These are phyloP conservation scores for Teleopsis dalmanni DNA, from an alignment of 1,140 invertebrate genomes.

Conservation along the genomic window DNA sequence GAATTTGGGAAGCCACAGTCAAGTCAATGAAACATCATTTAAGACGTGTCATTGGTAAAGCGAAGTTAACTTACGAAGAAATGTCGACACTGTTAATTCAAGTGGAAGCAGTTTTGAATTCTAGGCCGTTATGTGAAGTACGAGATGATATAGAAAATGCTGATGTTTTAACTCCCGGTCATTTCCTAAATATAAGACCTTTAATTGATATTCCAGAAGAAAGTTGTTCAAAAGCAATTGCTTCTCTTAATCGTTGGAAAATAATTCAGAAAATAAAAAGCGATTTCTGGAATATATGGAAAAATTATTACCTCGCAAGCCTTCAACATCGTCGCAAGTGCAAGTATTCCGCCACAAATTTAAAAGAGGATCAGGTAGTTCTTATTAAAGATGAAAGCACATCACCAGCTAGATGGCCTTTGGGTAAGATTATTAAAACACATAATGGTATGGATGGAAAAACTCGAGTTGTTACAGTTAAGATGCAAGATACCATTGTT, in stretches of 20 bases:
- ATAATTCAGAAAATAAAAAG: slow-evolving; percentile 22
- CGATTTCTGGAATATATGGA: slow-evolving; percentile 27
- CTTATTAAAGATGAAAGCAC: slow-evolving; percentile 18
- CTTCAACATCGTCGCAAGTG: slow-evolving; percentile 27
- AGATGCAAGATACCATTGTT: slow-evolving; percentile 3
- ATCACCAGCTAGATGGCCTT: slow-evolving; percentile 18
- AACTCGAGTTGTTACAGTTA: slow-evolving; percentile 18
- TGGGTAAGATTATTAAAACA: slow-evolving; percentile 16
- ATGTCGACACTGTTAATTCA: slow-evolving; percentile 18
- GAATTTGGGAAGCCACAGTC: slow-evolving; percentile 36
- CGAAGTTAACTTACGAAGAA: slow-evolving; percentile 25
- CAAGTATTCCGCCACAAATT: slow-evolving; percentile 8
- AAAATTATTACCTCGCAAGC: slow-evolving; percentile 23
- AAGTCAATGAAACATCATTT: slow-evolving; percentile 30
- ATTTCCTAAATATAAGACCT: slow-evolving; percentile 24
- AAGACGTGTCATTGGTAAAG: slow-evolving; percentile 4
- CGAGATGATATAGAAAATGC: slow-evolving; percentile 11
- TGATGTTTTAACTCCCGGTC: slow-evolving; percentile 21
- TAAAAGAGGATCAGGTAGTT: slow-evolving; percentile 18
- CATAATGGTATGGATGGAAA: slow-evolving; percentile 21
- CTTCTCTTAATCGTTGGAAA: slow-evolving; percentile 22
- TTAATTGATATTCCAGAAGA: slow-evolving; percentile 16
- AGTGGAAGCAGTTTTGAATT: slow-evolving; percentile 29
- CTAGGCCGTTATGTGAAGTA: slow-evolving; percentile 12
- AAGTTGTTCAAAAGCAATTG: slow-evolving; percentile 13